Evolutionary conservation across 2,797 vertebrate species (phyloP).

Genomic region (Neosilurus hyrtlii): DNA sequence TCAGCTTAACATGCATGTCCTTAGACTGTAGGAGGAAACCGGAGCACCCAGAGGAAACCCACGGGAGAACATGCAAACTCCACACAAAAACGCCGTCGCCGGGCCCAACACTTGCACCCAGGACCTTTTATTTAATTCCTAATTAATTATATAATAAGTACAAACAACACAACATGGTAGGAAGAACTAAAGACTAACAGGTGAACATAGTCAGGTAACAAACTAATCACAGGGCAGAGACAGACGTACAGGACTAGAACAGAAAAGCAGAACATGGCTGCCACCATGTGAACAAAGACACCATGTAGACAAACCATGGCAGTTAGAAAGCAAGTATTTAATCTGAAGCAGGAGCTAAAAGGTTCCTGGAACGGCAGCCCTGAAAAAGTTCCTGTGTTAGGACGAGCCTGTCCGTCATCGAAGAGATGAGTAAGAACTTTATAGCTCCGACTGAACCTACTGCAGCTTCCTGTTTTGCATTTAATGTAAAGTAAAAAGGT

Average conservation of each 20-base stretch:
- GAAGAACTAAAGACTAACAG: background rate
- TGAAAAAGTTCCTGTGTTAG: background rate
- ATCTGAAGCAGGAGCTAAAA: background rate
- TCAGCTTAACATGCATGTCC: no score
- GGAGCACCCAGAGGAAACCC: no score
- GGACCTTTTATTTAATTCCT: no score
- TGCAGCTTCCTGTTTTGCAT: background rate
- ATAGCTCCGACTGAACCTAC: background rate
- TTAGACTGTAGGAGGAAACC: no score
- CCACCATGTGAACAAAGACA: background rate
- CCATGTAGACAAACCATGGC: background rate
- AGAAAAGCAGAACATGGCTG: no score
- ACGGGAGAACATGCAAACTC: no score
- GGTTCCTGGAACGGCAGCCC: no score
- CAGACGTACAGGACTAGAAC: background rate
- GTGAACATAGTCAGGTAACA: background rate
- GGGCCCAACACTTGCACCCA: no score
- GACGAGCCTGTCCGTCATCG: background rate
- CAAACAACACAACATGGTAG: background rate
- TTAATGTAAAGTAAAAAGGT: conserved; percentile 21
- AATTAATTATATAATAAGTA: background rate
- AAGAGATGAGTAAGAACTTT: background rate
- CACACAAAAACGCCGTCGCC: no score
- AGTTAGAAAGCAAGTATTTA: background rate
- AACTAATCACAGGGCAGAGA: background rate